Base-by-base conservation (phyloP, 2,113 vertebrate genomes). In the Mormoops blainvillei region DNA sequence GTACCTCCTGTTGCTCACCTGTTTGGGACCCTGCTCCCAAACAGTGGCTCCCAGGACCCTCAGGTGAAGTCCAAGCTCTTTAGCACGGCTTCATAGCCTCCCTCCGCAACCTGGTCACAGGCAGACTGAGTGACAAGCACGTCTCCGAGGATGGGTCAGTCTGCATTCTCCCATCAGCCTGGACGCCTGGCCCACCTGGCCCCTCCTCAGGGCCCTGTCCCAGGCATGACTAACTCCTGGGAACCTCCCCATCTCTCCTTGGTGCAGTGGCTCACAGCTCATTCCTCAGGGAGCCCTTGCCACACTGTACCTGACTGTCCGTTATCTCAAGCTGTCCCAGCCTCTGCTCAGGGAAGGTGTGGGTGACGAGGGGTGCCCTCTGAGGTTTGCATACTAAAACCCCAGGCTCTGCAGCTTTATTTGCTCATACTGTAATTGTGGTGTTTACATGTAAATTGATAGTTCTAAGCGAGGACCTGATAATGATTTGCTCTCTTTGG, bases 391-490 rank as follows among this genome's bases (percentile, higher is more conserved):
- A 15, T 18, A 20, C 18, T 33, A 12, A 76, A 92, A 48, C 45
- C 10, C 9, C 31, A 67, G 88, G 85, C 74, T 67, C 61, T 77
- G 73, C 65, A 76, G 74, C 61, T 92, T 73, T 92, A 48, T 87
- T 90, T 87, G 74, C 81, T 87, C 71, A 41, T 2, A 41, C 41
- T 61, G n/a, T 81, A 81, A 26, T 33, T 58, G 68, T 65, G 56
- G 38, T 85, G 65, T 92, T 71, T 84, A 71, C 24, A 36, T 36
- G 43, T n/a, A 86, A 45, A 76, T 14, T 3, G 77, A 86, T 63
- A 38, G 82, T 82, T 82, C 82, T 65, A 22, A 56, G 48, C 43
- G 52, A 89, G 61, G 70, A 63, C 54, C n/a, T 86, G 78, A 52
- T 78, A n/a, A 91, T 63, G 89, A 61, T 74, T 45, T 80, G 68